phyloP scores from a whole-genome alignment of 2,113 vertebrate species.

The Athene cunicularia region DNA sequence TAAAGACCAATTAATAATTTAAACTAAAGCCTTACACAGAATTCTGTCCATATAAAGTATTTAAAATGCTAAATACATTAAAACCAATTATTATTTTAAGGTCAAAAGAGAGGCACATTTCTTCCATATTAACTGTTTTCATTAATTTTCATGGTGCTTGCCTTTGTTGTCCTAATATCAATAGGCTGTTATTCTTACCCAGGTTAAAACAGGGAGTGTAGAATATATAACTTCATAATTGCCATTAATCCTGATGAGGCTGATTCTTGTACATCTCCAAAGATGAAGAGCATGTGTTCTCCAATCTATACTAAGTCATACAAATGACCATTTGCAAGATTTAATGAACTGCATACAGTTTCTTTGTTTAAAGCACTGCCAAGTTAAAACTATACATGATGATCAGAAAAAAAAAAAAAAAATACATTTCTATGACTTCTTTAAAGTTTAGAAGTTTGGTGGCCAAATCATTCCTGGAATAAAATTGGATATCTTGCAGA shows the following conservation, averaged over 20 bases:
- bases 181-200: neutral
- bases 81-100: neutral
- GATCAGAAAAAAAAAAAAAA: neutral
- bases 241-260: neutral
- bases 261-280: neutral
- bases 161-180: neutral
- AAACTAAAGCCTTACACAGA: neutral
- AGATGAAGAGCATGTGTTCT: neutral
- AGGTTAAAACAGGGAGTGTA: neutral
- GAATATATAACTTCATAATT: constrained; percentile 4
- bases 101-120: neutral
- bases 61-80: neutral
- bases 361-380: neutral
- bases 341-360: constrained; percentile 13
- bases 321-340: neutral
- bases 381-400: neutral
- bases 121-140: neutral
- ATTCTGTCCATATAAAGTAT: neutral
- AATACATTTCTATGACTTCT: neutral
- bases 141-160: neutral
- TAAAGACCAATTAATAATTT: neutral
- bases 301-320: neutral
- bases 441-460: neutral
- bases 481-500: neutral
- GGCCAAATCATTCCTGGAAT: neutral